Evolutionary conservation across 64 coral and sea anemone species (phyloP).

Genomic region (Anthopleura sola): DNA sequence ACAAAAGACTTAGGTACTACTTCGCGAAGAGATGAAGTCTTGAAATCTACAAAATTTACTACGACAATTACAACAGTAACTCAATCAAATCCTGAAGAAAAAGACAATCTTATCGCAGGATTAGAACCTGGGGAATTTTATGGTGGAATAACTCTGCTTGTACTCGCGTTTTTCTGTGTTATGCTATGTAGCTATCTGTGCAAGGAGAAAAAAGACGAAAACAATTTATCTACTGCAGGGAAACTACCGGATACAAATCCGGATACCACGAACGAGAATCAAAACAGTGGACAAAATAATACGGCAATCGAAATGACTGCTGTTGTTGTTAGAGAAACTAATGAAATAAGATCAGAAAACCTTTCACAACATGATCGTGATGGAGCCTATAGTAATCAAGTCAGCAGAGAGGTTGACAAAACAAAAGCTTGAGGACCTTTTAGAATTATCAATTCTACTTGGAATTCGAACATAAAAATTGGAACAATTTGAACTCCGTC

Average conservation of each 20-base stretch:
- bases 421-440: not conserved
- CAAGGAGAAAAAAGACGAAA: not conserved
- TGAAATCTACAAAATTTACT: not conserved
- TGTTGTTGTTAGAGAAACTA: not conserved
- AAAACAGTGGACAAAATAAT: not conserved
- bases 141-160: not conserved
- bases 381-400: not conserved
- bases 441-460: not conserved
- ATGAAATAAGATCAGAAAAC: not conserved
- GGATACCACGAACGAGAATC: not conserved
- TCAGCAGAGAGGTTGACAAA: not conserved
- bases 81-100: not conserved
- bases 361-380: not conserved
- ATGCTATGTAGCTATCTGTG: not conserved
- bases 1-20: not conserved
- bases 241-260: not conserved
- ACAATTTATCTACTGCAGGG: not conserved
- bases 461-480: too few relatives aligned
- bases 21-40: not conserved
- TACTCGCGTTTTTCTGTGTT: not conserved
- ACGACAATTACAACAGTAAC: not conserved
- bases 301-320: not conserved
- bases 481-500: too few relatives aligned
- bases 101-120: not conserved
- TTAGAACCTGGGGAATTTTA: constrained; percentile 1